These are phyloP conservation scores for Acanthochromis polyacanthus DNA, from an alignment of 2,113 vertebrate genomes.

Conservation along the genomic window DNA sequence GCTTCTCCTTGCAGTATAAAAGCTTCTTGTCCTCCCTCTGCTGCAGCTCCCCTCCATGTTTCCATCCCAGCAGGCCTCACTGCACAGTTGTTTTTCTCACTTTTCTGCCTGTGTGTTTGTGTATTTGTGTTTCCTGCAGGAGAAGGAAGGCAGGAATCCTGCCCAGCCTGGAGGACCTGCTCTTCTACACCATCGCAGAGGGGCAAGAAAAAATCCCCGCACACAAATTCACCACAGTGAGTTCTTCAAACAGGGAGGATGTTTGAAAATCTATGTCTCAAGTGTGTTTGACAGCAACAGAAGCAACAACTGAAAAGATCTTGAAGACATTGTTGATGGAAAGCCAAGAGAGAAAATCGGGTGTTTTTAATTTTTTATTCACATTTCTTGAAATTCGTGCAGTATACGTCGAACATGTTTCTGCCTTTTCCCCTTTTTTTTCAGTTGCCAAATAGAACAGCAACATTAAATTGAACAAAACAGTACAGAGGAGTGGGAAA, in stretches of 20 bases:
- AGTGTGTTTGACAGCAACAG: too few relatives aligned
- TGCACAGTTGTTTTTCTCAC: slow-evolving; percentile 5
- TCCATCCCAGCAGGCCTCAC: not conserved
- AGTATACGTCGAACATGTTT: too few relatives aligned
- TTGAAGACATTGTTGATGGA: too few relatives aligned
- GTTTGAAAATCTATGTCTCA: not conserved
- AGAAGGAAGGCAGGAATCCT: slow-evolving; percentile 95
- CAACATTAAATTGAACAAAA: too few relatives aligned
- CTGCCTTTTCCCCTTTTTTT: too few relatives aligned
- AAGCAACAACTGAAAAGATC: too few relatives aligned
- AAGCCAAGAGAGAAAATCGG: too few relatives aligned
- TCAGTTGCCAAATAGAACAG: too few relatives aligned
- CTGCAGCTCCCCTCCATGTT: slow-evolving; percentile 37
- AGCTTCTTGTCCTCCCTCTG: slow-evolving; percentile 35
- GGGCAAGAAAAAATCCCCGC: slow-evolving; percentile 98
- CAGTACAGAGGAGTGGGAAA: too few relatives aligned
- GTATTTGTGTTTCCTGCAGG: slow-evolving; percentile 76
- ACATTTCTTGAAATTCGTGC: too few relatives aligned
- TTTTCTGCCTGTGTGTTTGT: slow-evolving; percentile 14
- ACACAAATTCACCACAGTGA: slow-evolving; percentile 96
- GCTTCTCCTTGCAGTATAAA: slow-evolving; percentile 64
- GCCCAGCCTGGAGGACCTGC: slow-evolving; percentile 97
- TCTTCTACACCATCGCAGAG: slow-evolving; percentile 99
- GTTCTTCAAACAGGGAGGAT: not conserved
- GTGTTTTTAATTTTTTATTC: too few relatives aligned